Conservation (phyloP, 2,888 invertebrate genomes). For the Eupithecia insigniata region DNA sequence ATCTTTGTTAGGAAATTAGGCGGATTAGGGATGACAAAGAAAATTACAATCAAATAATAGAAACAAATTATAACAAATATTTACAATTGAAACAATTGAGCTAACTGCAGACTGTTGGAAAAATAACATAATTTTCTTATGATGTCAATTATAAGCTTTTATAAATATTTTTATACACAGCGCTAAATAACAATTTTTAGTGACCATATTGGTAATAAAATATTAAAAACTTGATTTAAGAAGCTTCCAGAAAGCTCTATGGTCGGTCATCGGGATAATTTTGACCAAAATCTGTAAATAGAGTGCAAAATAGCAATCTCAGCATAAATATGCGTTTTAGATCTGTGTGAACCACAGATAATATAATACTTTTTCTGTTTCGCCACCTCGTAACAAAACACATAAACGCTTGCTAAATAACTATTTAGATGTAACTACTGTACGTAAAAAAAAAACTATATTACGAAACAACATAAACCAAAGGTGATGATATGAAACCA, state of each 20-base stretch:
- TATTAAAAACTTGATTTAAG: neutral
- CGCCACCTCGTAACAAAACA: slow-evolving; percentile 5
- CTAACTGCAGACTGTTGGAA: no score
- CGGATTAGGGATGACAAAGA: slow-evolving; percentile 18
- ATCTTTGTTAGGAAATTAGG: slow-evolving; percentile 26
- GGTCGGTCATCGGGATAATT: neutral
- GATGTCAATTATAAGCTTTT: no score
- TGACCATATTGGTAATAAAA: no score
- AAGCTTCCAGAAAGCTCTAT: neutral
- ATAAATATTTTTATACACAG: no score
- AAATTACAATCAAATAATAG: no score
- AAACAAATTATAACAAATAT: no score
- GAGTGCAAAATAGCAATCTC: no score
- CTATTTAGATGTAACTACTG: slow-evolving; percentile 12
- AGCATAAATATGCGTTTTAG: no score
- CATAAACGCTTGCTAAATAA: slow-evolving; percentile 12
- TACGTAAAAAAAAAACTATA: slow-evolving; percentile 10
- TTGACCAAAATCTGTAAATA: neutral
- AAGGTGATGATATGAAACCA: slow-evolving; percentile 44
- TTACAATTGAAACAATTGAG: no score
- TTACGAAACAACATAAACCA: slow-evolving; percentile 31
- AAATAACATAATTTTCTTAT: neutral
- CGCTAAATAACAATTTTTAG: no score
- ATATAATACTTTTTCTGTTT: neutral
- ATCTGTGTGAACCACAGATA: no score